These are phyloP conservation scores for Poecile montanus DNA, from an alignment of 2,797 vertebrate genomes.

Conservation along the genomic window DNA sequence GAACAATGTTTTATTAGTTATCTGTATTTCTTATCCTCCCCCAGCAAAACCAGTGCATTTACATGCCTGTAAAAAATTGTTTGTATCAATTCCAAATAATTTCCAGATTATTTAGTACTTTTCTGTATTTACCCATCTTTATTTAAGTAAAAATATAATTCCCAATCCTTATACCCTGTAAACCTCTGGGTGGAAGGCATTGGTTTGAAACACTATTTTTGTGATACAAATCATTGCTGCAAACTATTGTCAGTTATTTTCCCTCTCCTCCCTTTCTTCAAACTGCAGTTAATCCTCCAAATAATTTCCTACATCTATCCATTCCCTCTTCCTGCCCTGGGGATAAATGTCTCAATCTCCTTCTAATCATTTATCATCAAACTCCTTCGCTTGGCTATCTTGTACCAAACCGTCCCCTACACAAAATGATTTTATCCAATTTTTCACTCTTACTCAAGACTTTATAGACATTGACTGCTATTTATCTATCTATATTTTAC, in stretches of 20 bases:
- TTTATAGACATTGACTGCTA: not conserved
- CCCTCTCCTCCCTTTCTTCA: not conserved
- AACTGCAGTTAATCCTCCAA: constrained; percentile 23
- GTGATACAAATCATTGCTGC: not conserved
- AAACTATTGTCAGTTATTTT: not conserved
- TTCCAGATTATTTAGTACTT: not conserved
- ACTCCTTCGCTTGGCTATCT: not conserved
- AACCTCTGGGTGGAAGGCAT: not conserved
- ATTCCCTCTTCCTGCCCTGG: not conserved
- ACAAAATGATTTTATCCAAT: not conserved
- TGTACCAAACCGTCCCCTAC: not conserved
- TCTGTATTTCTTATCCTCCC: not conserved
- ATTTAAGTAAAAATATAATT: not conserved
- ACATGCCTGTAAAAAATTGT: not conserved
- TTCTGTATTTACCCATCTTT: not conserved
- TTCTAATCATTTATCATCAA: not conserved
- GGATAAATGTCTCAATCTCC: constrained; percentile 15
- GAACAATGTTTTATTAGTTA: not conserved
- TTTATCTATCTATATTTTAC: not conserved
- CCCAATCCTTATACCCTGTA: not conserved
- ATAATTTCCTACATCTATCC: not conserved
- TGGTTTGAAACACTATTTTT: not conserved
- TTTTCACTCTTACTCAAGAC: not conserved
- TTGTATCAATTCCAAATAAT: not conserved
- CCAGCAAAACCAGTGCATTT: not conserved